Percentiles rank a stretch among this genome's conserved stretches.
phyloP scores from a whole-genome alignment of 2,888 invertebrate genomes.

The Drosophila mulleri region DNA sequence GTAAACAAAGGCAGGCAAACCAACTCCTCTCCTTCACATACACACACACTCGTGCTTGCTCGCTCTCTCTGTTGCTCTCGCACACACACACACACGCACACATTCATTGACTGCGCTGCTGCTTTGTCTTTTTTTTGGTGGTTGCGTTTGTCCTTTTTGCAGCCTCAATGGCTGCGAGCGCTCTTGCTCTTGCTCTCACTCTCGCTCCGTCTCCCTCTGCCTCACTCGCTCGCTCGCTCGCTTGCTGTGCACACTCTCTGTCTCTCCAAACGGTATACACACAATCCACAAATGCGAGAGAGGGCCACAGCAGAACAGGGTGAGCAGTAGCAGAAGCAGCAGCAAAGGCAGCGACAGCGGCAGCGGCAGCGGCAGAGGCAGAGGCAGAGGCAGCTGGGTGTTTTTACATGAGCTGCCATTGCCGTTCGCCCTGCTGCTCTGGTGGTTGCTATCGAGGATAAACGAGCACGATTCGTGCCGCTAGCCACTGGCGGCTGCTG shows the following conservation, averaged over 20 bases:
- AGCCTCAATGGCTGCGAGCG: constrained; percentile 74
- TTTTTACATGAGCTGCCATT: constrained; percentile 45
- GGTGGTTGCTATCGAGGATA: constrained; percentile 43
- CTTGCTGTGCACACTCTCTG: background rate
- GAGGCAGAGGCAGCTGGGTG: constrained; percentile 49
- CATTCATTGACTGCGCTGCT: constrained; percentile 27
- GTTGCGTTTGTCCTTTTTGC: constrained; percentile 66
- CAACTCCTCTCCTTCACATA: constrained; percentile 34
- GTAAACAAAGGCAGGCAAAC: constrained; percentile 73
- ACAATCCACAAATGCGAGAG: constrained; percentile 65
- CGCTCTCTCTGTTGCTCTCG: background rate
- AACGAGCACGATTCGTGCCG: constrained; percentile 19
- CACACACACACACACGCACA: background rate
- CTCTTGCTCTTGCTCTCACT: constrained; percentile 11
- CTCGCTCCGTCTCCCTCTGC: constrained; percentile 2
- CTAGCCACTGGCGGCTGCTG: constrained; percentile 19
- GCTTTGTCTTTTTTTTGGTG: constrained; percentile 55
- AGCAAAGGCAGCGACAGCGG: constrained; percentile 31
- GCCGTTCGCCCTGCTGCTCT: constrained; percentile 32
- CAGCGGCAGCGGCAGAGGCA: constrained; percentile 11
- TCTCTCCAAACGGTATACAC: constrained; percentile 69
- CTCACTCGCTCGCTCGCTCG: background rate
- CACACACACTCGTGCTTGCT: constrained; percentile 4
- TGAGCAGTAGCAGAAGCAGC: constrained; percentile 44
- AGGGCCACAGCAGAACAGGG: constrained; percentile 17